phyloP scores from a whole-genome alignment of 2,113 vertebrate species.

The Thymallus thymallus region DNA sequence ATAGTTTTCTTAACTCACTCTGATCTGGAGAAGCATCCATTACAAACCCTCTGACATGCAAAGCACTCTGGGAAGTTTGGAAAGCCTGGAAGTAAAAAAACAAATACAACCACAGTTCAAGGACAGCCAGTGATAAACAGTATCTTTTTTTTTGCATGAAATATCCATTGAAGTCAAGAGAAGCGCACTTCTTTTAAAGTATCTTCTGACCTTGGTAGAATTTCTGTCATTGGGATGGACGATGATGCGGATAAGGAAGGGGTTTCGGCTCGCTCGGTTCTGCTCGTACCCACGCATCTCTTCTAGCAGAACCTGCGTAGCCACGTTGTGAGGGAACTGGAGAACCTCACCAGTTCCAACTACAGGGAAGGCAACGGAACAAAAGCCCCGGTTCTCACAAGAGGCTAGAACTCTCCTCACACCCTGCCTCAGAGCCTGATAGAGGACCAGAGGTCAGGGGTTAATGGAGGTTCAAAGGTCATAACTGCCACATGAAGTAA shows the following conservation, averaged over 20 bases:
- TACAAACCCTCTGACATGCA: conserved; percentile 52
- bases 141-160: not conserved
- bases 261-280: not conserved
- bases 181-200: not conserved
- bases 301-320: conserved; percentile 45
- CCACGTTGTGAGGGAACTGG: conserved; percentile 48
- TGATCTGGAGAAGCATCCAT: conserved; percentile 33
- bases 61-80: conserved; percentile 34
- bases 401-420: conserved; percentile 32
- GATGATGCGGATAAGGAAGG: conserved; percentile 47
- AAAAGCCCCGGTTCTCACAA: conserved; percentile 37
- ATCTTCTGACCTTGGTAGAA: conserved; percentile 45
- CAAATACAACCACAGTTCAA: not conserved
- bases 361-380: conserved; percentile 58
- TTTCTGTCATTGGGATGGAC: conserved; percentile 55
- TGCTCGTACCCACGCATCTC: conserved; percentile 45
- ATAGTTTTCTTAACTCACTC: conserved; percentile 27
- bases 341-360: conserved; percentile 53
- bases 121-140: not conserved
- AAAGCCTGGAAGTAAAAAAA: conserved; percentile 42
- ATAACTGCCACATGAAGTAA: not conserved
- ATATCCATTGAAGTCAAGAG: not conserved
- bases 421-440: conserved; percentile 49
- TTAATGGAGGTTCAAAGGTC: not conserved
- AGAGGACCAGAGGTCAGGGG: not conserved